These are phyloP conservation scores for Helicoverpa armigera DNA, from an alignment of 1,140 invertebrate genomes.

Conservation along the genomic window DNA sequence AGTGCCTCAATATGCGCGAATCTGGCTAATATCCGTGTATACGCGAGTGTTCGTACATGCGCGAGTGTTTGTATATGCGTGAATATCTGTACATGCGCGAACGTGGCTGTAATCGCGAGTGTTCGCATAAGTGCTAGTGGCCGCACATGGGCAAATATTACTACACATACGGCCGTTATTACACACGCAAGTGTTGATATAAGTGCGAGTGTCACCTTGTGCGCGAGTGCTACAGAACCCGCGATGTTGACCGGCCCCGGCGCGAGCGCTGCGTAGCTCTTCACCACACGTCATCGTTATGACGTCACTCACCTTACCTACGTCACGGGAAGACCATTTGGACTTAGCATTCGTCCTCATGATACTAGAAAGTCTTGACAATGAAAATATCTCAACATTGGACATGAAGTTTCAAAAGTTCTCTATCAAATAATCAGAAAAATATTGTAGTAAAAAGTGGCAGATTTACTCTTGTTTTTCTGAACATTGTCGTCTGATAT, in stretches of 20 bases:
- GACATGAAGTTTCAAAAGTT: background rate
- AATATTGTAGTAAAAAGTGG: background rate
- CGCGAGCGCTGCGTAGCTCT: background rate
- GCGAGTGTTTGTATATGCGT: too few relatives aligned
- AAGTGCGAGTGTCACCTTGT: too few relatives aligned
- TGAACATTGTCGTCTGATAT: background rate
- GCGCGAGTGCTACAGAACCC: constrained; percentile 1
- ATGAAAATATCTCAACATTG: background rate
- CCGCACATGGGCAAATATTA: too few relatives aligned
- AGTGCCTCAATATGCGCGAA: background rate
- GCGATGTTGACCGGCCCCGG: background rate
- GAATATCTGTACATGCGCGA: too few relatives aligned
- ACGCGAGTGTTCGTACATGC: too few relatives aligned
- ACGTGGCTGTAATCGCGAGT: too few relatives aligned
- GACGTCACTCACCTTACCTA: background rate
- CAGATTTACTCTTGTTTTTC: background rate
- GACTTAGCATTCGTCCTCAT: background rate
- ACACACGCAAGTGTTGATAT: too few relatives aligned
- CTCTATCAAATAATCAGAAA: background rate
- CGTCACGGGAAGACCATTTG: background rate
- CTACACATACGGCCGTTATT: too few relatives aligned
- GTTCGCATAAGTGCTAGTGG: too few relatives aligned
- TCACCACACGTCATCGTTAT: background rate
- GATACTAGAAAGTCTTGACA: background rate
- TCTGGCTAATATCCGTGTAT: background rate